Evolutionary conservation across 1,140 invertebrate species (phyloP).

Genomic region (Trissolcus basalis): DNA sequence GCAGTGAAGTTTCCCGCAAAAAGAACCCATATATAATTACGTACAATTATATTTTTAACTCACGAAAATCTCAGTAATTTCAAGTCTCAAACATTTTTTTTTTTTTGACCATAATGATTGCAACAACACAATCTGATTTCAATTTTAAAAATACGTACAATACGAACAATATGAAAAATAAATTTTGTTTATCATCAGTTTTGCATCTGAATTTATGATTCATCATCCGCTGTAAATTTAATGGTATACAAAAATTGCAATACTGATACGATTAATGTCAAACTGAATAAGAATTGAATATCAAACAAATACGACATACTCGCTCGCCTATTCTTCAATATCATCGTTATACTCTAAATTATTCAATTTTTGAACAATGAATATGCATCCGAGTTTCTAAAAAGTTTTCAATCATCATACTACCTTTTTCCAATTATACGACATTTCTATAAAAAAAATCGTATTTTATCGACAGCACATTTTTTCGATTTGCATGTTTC

Average conservation of each 20-base stretch:
- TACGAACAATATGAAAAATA: neutral
- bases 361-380: neutral
- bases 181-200: neutral
- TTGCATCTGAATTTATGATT: too few species aligned
- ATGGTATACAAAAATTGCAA: too few species aligned
- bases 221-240: too few species aligned
- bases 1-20: too few species aligned
- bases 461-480: constrained; percentile 3
- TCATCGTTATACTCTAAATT: neutral
- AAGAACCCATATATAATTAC: constrained; percentile 6
- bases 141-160: neutral
- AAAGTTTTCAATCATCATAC: neutral
- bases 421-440: neutral
- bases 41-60: constrained; percentile 5
- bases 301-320: too few species aligned
- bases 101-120: neutral
- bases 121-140: neutral
- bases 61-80: constrained; percentile 8
- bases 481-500: constrained; percentile 13
- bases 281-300: too few species aligned
- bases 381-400: neutral
- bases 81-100: neutral
- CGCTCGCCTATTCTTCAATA: too few species aligned
- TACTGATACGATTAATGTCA: too few species aligned
- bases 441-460: too few species aligned